Conservation (phyloP, 2,113 vertebrate genomes). For the Crotalus viridis region DNA sequence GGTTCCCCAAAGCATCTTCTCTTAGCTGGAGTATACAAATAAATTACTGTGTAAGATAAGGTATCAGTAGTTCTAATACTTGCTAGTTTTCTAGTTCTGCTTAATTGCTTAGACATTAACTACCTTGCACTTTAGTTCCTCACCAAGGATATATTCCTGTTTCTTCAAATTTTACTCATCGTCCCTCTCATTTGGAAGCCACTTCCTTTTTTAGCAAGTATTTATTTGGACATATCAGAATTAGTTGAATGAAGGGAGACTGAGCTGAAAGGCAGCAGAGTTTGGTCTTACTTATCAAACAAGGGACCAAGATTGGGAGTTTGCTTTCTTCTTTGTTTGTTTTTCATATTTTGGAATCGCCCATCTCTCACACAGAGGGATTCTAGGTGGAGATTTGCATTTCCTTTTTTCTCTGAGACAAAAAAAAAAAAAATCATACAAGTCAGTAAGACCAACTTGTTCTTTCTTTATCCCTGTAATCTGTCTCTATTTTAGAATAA, state of each 20-base stretch:
- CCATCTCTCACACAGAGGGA: background rate
- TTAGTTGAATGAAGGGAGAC: background rate
- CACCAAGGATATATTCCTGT: constrained; percentile 4
- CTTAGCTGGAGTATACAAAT: constrained; percentile 16
- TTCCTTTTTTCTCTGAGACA: background rate
- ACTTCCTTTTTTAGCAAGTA: background rate
- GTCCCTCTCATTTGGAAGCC: background rate
- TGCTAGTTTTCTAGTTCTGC: constrained; percentile 15
- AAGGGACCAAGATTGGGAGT: background rate
- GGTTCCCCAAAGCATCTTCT: constrained; percentile 18
- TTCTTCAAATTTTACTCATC: background rate
- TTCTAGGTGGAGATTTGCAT: background rate
- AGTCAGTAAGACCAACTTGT: background rate
- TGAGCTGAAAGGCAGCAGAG: background rate
- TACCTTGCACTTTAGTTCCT: constrained; percentile 13
- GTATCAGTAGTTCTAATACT: background rate
- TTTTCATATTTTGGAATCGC: background rate
- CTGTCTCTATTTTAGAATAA: background rate
- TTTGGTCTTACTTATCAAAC: background rate
- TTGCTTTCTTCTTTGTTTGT: background rate
- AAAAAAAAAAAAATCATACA: background rate
- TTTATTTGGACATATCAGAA: background rate
- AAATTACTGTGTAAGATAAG: constrained; percentile 27
- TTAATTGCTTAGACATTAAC: constrained; percentile 24
- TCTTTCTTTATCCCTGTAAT: background rate